Evolutionary conservation across 2,888 invertebrate genomes (phyloP), one percentile per base, ranked within the genome.

Genomic region (Melanostoma mellinum): DNA sequence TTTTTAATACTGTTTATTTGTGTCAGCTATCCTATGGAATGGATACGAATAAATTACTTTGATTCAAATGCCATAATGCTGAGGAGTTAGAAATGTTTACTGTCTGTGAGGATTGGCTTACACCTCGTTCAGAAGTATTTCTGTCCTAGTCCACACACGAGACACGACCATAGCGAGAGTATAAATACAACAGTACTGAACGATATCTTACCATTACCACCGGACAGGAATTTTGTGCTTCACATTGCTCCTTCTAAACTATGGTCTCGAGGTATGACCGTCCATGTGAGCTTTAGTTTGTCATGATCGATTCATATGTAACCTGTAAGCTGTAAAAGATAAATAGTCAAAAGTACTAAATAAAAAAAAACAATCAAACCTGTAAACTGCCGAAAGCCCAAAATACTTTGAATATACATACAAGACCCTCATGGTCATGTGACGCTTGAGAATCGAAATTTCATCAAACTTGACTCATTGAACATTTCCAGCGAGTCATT

Each of bases 151-250:
- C 94, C 93, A 38, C 97, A 94, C 88, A 96, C 95, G 88, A 97
- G 96, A 86, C 96, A 95, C 78, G 97, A 95, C 99, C 99, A 99
- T 40, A 99, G 93, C 38, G 98, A 94, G 91, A 98, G 94, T 86
- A 99, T 94, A 90, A 99, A 97, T 42, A 97, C 97, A 6, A 98
- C 96, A 0, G 98, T 99, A n/a, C 97, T 95, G 92, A 96, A 99
- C 2, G 98, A 98, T 73, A 98, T 94, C 92, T n/a, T n/a, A n/a
- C n/a, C n/a, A n/a, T 99, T 99, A 4, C 99, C 99, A 46, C 99
- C 99, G 0, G 98, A 98, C 85, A 99, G 93, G 85, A 96, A 94
- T 60, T 93, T 92, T 0, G 95, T 92, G 81, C 92, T 93, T 9
- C 92, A 93, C 0, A 89, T 89, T 5, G 92, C 90, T 60, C 88